phyloP scores from a whole-genome alignment of 2,113 vertebrate genomes.

The Callopanchax toddi region DNA sequence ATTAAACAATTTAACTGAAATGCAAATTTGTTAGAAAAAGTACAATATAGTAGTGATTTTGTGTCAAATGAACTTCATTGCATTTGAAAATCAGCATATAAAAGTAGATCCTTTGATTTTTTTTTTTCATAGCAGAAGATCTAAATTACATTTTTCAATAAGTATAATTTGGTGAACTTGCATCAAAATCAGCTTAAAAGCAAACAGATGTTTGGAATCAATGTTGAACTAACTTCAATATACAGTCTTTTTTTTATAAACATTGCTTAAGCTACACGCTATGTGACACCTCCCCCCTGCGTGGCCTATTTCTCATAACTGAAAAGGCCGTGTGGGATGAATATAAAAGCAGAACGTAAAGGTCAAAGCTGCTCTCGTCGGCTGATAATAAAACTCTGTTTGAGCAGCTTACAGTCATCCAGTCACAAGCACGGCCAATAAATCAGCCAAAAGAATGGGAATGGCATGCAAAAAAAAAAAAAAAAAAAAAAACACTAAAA shows the following conservation, averaged over 20 bases:
- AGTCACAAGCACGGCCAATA: slow-evolving; percentile 61
- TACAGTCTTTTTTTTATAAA: slow-evolving; percentile 12
- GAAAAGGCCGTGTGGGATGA: slow-evolving; percentile 45
- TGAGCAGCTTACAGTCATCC: slow-evolving; percentile 72
- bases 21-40: too few relatives aligned
- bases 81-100: too few relatives aligned
- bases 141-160: too few relatives aligned
- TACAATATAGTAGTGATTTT: too few relatives aligned
- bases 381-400: slow-evolving; percentile 72
- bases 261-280: neutral
- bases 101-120: too few relatives aligned
- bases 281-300: slow-evolving; percentile 18
- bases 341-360: slow-evolving; percentile 69
- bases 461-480: slow-evolving; percentile 20
- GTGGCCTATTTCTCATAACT: slow-evolving; percentile 35
- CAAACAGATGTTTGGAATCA: neutral
- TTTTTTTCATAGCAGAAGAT: too few relatives aligned
- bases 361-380: slow-evolving; percentile 71
- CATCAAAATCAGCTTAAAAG: too few relatives aligned
- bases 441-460: slow-evolving; percentile 62
- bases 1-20: too few relatives aligned
- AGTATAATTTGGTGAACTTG: too few relatives aligned
- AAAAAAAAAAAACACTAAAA: neutral
- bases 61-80: too few relatives aligned
- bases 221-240: slow-evolving; percentile 10